These are phyloP conservation scores for Andrena bicolor DNA, from an alignment of 2,888 invertebrate species.

Conservation along the genomic window DNA sequence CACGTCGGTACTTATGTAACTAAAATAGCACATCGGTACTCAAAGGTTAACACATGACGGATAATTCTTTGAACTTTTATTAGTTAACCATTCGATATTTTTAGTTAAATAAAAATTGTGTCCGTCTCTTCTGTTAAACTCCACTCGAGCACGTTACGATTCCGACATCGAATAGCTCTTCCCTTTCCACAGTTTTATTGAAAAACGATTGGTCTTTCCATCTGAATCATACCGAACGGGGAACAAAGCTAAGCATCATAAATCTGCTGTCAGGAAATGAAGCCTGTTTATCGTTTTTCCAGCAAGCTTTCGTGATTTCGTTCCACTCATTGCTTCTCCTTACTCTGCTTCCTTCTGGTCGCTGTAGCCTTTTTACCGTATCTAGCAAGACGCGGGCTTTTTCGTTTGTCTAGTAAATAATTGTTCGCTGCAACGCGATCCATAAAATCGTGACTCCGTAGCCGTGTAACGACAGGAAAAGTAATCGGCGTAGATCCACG, in stretches of 20 bases:
- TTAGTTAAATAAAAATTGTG: too few species aligned
- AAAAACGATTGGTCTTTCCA: background rate
- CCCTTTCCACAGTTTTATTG: background rate
- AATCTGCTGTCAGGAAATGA: constrained; percentile 35
- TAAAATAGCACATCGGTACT: too few species aligned
- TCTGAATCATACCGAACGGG: background rate
- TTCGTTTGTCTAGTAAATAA: background rate
- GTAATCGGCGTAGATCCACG: background rate
- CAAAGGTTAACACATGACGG: too few species aligned
- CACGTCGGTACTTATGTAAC: too few species aligned
- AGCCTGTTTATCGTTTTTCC: constrained; percentile 49
- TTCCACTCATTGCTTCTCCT: constrained; percentile 18
- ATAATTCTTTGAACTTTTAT: too few species aligned
- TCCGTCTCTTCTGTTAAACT: too few species aligned
- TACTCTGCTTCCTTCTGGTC: background rate
- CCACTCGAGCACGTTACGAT: too few species aligned
- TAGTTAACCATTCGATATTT: too few species aligned
- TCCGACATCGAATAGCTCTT: too few species aligned
- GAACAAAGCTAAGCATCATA: constrained; percentile 37
- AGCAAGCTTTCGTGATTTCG: constrained; percentile 28
- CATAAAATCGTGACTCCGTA: background rate
- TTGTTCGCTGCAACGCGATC: background rate
- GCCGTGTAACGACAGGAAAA: too few species aligned
- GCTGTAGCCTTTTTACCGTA: background rate
- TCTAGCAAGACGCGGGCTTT: background rate